phyloP scores from a whole-genome alignment of 2,888 invertebrate species.

The Acronicta alni region DNA sequence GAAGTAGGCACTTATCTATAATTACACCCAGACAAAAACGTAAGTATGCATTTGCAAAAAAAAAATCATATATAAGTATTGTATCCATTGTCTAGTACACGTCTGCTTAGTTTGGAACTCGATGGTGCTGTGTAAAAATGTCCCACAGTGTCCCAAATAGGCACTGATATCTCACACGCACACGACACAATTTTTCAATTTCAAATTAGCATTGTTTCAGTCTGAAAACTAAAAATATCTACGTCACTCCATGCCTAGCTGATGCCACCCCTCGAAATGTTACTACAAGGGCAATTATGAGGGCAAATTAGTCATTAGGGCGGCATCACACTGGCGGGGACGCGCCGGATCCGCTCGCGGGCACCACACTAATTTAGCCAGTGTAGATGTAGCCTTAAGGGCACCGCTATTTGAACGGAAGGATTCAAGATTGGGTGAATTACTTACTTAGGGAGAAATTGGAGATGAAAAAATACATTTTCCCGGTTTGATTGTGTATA shows the following conservation, averaged over 20 bases:
- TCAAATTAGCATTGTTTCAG: too few species aligned
- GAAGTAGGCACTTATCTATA: too few species aligned
- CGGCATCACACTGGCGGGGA: slow-evolving; percentile 46
- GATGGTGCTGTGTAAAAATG: too few species aligned
- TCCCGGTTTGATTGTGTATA: background rate
- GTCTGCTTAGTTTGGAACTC: too few species aligned
- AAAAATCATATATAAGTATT: too few species aligned
- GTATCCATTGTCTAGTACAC: too few species aligned
- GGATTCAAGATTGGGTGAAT: slow-evolving; percentile 27
- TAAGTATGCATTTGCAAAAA: too few species aligned
- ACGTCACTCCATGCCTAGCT: background rate
- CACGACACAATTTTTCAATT: too few species aligned
- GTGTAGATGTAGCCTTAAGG: slow-evolving; percentile 49
- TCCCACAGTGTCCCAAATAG: too few species aligned
- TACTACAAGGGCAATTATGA: slow-evolving; percentile 71
- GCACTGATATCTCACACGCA: too few species aligned
- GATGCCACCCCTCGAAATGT: slow-evolving; percentile 35
- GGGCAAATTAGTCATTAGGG: slow-evolving; percentile 64
- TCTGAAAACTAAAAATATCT: slow-evolving; percentile 8
- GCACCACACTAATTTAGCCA: slow-evolving; percentile 67
- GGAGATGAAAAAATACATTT: slow-evolving; percentile 12
- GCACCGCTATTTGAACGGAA: slow-evolving; percentile 28
- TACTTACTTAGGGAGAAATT: slow-evolving; percentile 27
- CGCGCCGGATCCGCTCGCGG: slow-evolving; percentile 54
- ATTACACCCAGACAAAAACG: too few species aligned